phyloP scores from a whole-genome alignment of 2,797 vertebrate genomes.

The Capromys pilorides region DNA sequence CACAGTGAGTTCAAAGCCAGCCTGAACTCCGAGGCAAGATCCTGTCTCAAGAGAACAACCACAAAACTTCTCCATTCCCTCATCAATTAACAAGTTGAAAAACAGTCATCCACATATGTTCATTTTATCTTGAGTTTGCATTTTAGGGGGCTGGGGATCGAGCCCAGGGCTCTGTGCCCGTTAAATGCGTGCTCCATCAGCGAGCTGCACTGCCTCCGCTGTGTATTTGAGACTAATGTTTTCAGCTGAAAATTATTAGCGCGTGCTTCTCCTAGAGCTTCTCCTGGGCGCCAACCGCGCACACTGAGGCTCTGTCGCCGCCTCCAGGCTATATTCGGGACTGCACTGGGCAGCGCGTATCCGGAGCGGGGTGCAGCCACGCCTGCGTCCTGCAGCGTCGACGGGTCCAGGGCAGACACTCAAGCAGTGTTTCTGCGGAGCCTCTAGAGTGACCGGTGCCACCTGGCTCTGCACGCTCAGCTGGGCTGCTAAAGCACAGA shows the following conservation, averaged over 20 bases:
- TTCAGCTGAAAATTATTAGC: not conserved
- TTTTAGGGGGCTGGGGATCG: not conserved
- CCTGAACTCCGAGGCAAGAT: not conserved
- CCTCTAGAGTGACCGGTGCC: too few relatives aligned
- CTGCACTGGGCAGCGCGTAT: not conserved
- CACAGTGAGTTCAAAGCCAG: not conserved
- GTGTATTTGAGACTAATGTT: not conserved
- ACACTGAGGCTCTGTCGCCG: not conserved
- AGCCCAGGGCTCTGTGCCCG: not conserved
- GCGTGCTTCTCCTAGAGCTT: not conserved
- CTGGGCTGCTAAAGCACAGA: not conserved
- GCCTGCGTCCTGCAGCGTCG: not conserved
- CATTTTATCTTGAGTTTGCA: not conserved
- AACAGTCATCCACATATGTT: not conserved
- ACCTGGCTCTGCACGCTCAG: not conserved
- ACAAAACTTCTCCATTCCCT: not conserved
- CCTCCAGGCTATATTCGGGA: not conserved
- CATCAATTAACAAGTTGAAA: not conserved
- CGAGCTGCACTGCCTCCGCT: not conserved
- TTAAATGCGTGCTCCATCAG: too few relatives aligned
- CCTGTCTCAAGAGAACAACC: not conserved
- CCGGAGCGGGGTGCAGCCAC: not conserved
- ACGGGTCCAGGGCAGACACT: too few relatives aligned
- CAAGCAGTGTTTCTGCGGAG: not conserved
- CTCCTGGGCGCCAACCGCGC: rapidly evolving